phyloP scores from a whole-genome alignment of 2,113 vertebrate genomes.

The Ictidomys tridecemlineatus region DNA sequence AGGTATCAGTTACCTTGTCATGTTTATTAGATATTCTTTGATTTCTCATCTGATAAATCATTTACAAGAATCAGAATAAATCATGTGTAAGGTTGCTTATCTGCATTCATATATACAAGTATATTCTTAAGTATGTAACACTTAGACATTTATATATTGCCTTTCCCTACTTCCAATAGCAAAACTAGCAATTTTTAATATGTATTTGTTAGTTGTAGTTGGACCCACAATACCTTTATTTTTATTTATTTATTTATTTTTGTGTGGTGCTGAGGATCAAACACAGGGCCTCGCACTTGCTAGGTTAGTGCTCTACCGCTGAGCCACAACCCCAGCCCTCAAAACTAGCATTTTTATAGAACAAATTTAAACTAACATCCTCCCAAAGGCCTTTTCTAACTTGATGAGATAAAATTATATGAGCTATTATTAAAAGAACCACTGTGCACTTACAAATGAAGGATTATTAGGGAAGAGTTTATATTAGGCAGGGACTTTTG shows the following conservation, averaged over 20 bases:
- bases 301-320: too few relatives aligned
- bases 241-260: too few relatives aligned
- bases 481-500: neutral
- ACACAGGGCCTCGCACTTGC: too few relatives aligned
- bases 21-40: neutral
- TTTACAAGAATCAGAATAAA: too few relatives aligned
- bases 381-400: neutral
- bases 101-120: neutral
- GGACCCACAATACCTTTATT: too few relatives aligned
- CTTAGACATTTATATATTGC: neutral
- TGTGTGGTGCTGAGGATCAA: too few relatives aligned
- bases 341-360: neutral
- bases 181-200: neutral
- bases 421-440: conserved; percentile 2
- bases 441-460: neutral
- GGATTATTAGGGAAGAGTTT: neutral
- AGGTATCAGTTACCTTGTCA: neutral
- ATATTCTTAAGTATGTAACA: neutral
- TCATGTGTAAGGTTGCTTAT: neutral
- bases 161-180: neutral
- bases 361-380: conserved; percentile 36
- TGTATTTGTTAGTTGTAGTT: too few relatives aligned
- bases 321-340: too few relatives aligned
- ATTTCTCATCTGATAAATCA: neutral
- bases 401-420: neutral